Base-by-base conservation (phyloP, 1,140 invertebrate species). In the Batillaria attramentaria region DNA sequence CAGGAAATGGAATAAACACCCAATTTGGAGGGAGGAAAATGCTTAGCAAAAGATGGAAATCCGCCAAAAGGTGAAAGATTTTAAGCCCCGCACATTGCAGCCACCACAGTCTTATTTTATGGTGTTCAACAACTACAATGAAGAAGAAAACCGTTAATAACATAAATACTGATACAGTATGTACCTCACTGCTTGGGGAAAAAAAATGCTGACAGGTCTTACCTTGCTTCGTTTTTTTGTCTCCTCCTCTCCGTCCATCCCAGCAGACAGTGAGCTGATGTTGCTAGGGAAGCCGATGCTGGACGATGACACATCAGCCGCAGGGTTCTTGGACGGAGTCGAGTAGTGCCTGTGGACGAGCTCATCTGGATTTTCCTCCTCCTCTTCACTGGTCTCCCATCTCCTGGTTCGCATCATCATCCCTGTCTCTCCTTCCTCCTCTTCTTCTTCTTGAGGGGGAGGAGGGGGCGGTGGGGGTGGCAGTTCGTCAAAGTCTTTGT, bases 61-160 rank as follows among this genome's bases (percentile, higher is more conserved):
- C n/a, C n/a, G n/a, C n/a, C n/a, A n/a, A n/a, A n/a, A n/a, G n/a
- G n/a, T n/a, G n/a, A n/a, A n/a, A n/a, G n/a, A n/a, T n/a, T n/a
- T n/a, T n/a, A n/a, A n/a, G n/a, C n/a, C n/a, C n/a, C n/a, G n/a
- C n/a, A n/a, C n/a, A n/a, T n/a, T n/a, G n/a, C n/a, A n/a, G n/a
- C n/a, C n/a, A n/a, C n/a, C n/a, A n/a, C n/a, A n/a, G n/a, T n/a
- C n/a, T n/a, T n/a, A n/a, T n/a, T n/a, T n/a, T n/a, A n/a, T n/a
- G n/a, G n/a, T n/a, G n/a, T n/a, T n/a, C n/a, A n/a, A n/a, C n/a
- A n/a, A n/a, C n/a, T n/a, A n/a, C n/a, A n/a, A n/a, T n/a, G n/a
- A n/a, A n/a, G n/a, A n/a, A 98, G 92, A 72, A 99, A 91, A 91
- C 99, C 97, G 90, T 98, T 98, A 57, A 96, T 95, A 84, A 99